Percentiles rank a stretch among this genome's conserved stretches.
Conservation (phyloP, 2,888 invertebrate species). For the Seira ritae region DNA sequence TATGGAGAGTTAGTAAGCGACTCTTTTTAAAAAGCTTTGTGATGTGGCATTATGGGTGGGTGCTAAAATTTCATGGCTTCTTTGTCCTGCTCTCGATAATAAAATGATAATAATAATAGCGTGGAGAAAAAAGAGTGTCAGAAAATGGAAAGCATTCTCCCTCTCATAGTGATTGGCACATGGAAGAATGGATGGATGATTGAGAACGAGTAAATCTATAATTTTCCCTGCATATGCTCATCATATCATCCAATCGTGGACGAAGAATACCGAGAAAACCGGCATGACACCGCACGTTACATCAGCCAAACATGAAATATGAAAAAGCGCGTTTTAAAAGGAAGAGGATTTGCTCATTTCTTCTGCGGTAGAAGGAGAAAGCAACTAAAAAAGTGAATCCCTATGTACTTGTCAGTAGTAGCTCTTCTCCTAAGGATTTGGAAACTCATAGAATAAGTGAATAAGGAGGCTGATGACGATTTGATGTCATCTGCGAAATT, state of each 20-base stretch:
- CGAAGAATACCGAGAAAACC: neutral
- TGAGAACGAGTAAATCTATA: neutral
- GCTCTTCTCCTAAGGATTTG: too few species aligned
- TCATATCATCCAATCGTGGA: too few species aligned
- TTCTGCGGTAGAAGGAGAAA: too few species aligned
- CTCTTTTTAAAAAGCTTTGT: neutral
- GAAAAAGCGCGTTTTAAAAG: too few species aligned
- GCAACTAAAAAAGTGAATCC: too few species aligned
- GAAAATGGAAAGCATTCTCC: neutral
- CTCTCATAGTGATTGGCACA: neutral
- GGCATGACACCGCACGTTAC: neutral
- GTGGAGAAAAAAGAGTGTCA: neutral
- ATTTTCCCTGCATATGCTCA: neutral
- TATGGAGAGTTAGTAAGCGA: constrained; percentile 7
- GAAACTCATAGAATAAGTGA: too few species aligned
- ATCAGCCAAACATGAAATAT: neutral
- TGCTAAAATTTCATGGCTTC: constrained; percentile 40
- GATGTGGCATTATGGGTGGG: constrained; percentile 22
- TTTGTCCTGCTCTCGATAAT: constrained; percentile 5
- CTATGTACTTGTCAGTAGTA: too few species aligned
- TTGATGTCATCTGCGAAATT: constrained; percentile 1
- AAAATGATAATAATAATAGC: neutral
- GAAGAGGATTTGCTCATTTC: too few species aligned
- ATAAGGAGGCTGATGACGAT: too few species aligned
- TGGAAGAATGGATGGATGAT: neutral